These are phyloP conservation scores for Agapornis canus DNA, from an alignment of 2,797 vertebrate species.

Conservation along the genomic window DNA sequence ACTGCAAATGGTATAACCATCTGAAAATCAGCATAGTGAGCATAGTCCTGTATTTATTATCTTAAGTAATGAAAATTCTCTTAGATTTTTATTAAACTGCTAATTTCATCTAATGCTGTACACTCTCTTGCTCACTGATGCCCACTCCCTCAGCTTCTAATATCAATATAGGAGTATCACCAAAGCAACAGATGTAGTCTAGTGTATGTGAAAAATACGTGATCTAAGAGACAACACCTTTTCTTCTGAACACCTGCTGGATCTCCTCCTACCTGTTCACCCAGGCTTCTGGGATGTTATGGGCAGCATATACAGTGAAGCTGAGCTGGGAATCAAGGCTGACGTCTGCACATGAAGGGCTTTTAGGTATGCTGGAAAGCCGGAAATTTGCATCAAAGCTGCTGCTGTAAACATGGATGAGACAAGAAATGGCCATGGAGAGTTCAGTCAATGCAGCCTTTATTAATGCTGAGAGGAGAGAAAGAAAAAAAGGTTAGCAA, in stretches of 20 bases:
- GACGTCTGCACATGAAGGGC: background rate
- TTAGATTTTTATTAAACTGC: background rate
- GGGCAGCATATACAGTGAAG: slow-evolving; percentile 72
- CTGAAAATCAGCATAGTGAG: background rate
- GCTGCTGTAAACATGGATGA: slow-evolving; percentile 57
- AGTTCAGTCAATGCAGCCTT: slow-evolving; percentile 37
- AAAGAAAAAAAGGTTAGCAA: slow-evolving; percentile 30
- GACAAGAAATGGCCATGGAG: slow-evolving; percentile 44
- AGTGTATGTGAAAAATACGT: background rate
- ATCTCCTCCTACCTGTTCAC: slow-evolving; percentile 58
- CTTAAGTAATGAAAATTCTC: background rate
- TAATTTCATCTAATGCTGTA: background rate
- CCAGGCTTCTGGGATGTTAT: slow-evolving; percentile 76
- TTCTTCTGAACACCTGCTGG: background rate
- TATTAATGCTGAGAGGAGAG: background rate
- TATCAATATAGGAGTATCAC: background rate
- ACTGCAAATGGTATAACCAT: background rate
- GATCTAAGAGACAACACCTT: background rate
- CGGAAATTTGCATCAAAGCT: slow-evolving; percentile 73
- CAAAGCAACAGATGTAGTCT: background rate
- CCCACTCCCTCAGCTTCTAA: background rate
- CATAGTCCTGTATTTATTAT: background rate
- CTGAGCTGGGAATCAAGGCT: slow-evolving; percentile 51
- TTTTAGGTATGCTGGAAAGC: background rate
- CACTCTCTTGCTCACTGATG: background rate